A percentile compares a stretch with the other conserved stretches of the same genome.
Conservation (phyloP, 2,888 invertebrate species). For the Synergus laeviventris region DNA sequence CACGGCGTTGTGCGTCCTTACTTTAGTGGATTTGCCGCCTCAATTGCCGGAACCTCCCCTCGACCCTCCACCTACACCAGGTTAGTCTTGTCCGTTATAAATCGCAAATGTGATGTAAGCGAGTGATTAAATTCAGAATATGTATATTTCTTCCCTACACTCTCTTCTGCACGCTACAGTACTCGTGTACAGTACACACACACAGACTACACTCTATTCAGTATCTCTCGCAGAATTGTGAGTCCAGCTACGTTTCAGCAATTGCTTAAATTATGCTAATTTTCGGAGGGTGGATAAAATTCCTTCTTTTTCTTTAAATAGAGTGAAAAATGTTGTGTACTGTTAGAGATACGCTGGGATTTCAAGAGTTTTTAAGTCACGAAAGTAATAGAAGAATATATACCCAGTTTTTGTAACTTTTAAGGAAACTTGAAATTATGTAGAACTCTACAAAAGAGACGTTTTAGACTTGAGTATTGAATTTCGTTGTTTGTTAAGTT, state of each 20-base stretch:
- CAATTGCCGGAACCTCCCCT: constrained; percentile 70
- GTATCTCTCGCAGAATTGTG: neutral
- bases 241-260: neutral
- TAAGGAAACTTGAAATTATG: no score
- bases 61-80: constrained; percentile 69
- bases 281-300: neutral
- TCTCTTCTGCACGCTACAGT: neutral
- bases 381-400: no score
- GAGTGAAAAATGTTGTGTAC: no score
- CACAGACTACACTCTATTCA: no score
- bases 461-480: no score
- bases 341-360: no score
- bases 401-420: no score
- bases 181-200: no score
- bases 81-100: constrained; percentile 58
- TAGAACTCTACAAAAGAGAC: no score
- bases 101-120: neutral
- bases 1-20: constrained; percentile 71
- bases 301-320: neutral
- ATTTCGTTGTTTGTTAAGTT: no score
- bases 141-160: neutral
- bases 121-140: constrained; percentile 2
- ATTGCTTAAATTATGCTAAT: neutral
- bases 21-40: constrained; percentile 70
- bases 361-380: no score